Conservation (phyloP, 2,113 vertebrate species). For the Boulengeromyrus knoepffleri region DNA sequence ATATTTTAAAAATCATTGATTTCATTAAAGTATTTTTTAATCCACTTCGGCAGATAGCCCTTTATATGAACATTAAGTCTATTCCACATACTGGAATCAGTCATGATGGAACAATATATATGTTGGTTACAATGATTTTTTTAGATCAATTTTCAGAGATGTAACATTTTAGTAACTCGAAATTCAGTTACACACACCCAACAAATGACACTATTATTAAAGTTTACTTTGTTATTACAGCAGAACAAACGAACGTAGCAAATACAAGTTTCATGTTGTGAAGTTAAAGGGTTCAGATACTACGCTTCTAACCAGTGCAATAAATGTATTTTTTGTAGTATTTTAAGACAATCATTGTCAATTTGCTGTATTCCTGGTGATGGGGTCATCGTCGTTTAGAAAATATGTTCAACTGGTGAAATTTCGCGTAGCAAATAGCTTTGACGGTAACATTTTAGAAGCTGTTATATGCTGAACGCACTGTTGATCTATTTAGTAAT, state of each 20-base stretch:
- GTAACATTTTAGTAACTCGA: not conserved
- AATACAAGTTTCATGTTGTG: not conserved
- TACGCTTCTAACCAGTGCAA: not conserved
- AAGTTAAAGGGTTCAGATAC: not conserved
- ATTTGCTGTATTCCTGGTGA: not conserved
- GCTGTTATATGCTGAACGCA: not conserved
- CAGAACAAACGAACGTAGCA: not conserved
- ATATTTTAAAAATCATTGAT: not conserved
- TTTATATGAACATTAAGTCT: not conserved
- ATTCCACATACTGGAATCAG: not conserved
- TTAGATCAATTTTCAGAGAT: not conserved
- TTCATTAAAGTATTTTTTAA: not conserved
- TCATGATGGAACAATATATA: not conserved
- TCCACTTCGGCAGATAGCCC: not conserved
- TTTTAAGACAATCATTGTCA: not conserved
- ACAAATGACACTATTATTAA: not conserved
- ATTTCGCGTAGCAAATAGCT: not conserved
- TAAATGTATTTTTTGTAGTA: not conserved
- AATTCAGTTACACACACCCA: not conserved
- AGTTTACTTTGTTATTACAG: not conserved
- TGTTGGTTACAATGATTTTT: not conserved
- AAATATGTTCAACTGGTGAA: not conserved
- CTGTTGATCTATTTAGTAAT: not conserved
- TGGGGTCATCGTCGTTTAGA: not conserved
- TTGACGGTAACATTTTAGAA: not conserved